A percentile compares a stretch with the other conserved stretches of the same genome.
These are phyloP conservation scores for Steatocranus sp. DNA, from an alignment of 2,797 vertebrate species.

Conservation along the genomic window DNA sequence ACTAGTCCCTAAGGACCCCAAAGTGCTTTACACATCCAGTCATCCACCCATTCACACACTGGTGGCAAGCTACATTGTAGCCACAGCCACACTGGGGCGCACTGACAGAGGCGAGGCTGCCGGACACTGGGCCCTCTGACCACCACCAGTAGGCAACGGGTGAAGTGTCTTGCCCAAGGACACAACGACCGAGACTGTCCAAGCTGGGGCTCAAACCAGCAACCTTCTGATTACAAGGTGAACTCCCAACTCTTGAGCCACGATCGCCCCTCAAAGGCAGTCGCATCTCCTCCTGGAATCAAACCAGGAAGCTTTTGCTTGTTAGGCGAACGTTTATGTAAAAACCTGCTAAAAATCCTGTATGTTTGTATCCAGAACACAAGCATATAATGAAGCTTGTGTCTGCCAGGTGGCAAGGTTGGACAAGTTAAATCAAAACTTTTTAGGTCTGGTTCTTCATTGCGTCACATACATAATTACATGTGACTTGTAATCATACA, in stretches of 20 bases:
- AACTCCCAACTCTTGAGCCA: background rate
- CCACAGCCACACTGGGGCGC: background rate
- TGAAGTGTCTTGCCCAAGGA: background rate
- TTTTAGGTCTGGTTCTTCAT: background rate
- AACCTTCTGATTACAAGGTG: background rate
- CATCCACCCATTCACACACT: background rate
- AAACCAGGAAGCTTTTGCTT: background rate
- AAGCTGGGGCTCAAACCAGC: fast-evolving
- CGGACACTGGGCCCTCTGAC: background rate
- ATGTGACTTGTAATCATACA: background rate
- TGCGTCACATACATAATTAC: background rate
- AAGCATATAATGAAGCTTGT: background rate
- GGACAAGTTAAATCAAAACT: background rate
- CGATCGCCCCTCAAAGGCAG: fast-evolving
- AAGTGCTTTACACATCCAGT: background rate
- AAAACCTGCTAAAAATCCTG: background rate
- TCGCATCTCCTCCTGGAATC: background rate
- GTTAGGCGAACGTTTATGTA: fast-evolving
- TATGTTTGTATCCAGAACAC: background rate
- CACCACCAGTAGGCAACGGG: background rate
- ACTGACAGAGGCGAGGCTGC: background rate
- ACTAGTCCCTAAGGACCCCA: fast-evolving
- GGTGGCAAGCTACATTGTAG: background rate
- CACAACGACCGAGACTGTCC: fast-evolving
- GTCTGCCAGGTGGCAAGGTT: background rate